Evolutionary conservation across 2,888 invertebrate genomes (phyloP).

Genomic region (Zygothrica quintamaculata): DNA sequence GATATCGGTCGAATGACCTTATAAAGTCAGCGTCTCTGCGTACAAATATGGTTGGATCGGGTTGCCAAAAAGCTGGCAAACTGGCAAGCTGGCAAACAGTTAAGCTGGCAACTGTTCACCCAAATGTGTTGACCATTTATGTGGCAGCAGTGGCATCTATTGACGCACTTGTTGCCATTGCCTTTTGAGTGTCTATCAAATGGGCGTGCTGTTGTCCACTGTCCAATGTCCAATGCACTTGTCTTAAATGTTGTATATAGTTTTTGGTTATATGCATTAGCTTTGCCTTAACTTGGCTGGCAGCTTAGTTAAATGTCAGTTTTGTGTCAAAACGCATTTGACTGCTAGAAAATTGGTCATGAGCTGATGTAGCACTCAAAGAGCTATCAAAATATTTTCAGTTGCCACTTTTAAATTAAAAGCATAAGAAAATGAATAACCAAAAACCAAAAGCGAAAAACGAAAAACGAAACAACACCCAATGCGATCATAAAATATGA

Average conservation of each 20-base stretch:
- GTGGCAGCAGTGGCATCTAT: conserved; percentile 61
- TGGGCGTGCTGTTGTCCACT: conserved; percentile 47
- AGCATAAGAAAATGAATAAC: conserved; percentile 13
- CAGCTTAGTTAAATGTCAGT: conserved; percentile 81
- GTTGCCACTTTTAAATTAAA: conserved; percentile 47
- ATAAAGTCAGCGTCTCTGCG: conserved; percentile 49
- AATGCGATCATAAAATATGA: conserved; percentile 65
- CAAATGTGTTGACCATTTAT: conserved; percentile 61
- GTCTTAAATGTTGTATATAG: conserved; percentile 28
- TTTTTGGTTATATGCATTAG: conserved; percentile 19
- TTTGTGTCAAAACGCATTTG: conserved; percentile 76
- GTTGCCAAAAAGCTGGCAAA: conserved; percentile 46
- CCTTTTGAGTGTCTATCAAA: conserved; percentile 40
- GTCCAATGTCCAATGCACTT: conserved; percentile 45
- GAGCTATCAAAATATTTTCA: conserved; percentile 61
- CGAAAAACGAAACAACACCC: conserved; percentile 10
- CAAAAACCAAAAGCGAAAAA: too few species aligned
- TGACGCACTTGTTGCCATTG: conserved; percentile 68
- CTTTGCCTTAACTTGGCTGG: conserved; percentile 54
- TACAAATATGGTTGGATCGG: conserved; percentile 62
- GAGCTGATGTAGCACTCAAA: conserved; percentile 21
- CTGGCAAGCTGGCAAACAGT: conserved; percentile 6
- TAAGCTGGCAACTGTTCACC: conserved; percentile 53
- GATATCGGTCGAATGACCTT: conserved; percentile 72
- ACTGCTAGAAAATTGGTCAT: conserved; percentile 48